Evolutionary conservation across 2,113 vertebrate species (phyloP), one percentile per base, ranked within the genome.

Genomic region (Hucho hucho): DNA sequence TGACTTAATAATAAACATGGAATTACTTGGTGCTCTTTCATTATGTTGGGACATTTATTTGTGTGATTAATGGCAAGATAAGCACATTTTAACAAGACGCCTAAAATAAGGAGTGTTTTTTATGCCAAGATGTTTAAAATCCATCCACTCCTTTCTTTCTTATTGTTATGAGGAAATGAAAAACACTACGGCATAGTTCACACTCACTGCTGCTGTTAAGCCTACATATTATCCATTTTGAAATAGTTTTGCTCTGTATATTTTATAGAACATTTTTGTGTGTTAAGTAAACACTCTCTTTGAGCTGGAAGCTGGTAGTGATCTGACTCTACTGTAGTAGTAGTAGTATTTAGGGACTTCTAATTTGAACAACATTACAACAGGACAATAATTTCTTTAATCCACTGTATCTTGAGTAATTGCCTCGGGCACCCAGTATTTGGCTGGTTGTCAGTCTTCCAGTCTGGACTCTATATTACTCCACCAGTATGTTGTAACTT

Each of bases 321-420:
- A 59, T 73, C 25, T 20, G 16, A 53, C 16, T 16, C 3, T 53
- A 4, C 49, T 53, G 58, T 22, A 24, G 18, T 16, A 61, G 47
- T 22, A 66, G 47, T 79, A 75, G 74, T 85, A 85, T 87, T 88
- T 86, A 76, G 22, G 74, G 70, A 76, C 25, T 70, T 64, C 79
- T 89, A 79, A 87, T 87, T 89, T 85, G 77, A 90, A 81, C 73
- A 79, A 74, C 75, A 61, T 70, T 81, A 65, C 61, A 69, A 76
- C 69, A 70, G 64, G 69, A 78, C 37, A 81, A 70, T 75, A 81
- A 81, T 73, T 20, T 67, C 78, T 84, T 88, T 87, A 86, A 84
- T 85, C 78, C 80, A 80, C 72, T 81, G 84, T 83, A 84, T 90
- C 74, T 88, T 81, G 82, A 86, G 85, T 83, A 86, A 87, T 86